Conservation (phyloP, 2,888 invertebrate genomes). For the Siphlonurus alternatus region DNA sequence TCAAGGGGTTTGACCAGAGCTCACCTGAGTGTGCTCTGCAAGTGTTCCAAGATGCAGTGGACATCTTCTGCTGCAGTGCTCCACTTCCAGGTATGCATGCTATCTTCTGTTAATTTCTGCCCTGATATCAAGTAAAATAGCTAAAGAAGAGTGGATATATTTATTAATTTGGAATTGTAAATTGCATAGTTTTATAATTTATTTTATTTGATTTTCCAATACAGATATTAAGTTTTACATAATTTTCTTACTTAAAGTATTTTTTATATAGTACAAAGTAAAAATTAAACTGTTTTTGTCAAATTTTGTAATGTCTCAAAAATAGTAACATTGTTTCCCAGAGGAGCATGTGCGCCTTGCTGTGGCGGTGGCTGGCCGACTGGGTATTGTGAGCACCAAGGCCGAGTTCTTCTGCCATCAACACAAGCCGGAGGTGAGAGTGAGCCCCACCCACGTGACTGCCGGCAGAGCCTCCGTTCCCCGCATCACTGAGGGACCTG, state of each 20-base stretch:
- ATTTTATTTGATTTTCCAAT: too few species aligned
- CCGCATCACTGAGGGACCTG: slow-evolving; percentile 6
- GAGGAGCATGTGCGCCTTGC: slow-evolving; percentile 48
- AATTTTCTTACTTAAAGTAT: too few species aligned
- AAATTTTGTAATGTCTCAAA: too few species aligned
- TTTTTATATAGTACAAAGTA: too few species aligned
- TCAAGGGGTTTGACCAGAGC: slow-evolving; percentile 52
- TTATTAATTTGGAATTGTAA: too few species aligned
- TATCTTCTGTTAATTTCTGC: neutral
- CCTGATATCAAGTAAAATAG: neutral
- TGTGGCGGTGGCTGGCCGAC: slow-evolving; percentile 54
- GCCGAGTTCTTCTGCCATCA: slow-evolving; percentile 62
- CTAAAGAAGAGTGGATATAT: too few species aligned
- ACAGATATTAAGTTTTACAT: too few species aligned
- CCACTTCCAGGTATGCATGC: slow-evolving; percentile 27
- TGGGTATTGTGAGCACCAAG: slow-evolving; percentile 67
- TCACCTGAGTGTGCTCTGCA: slow-evolving; percentile 48
- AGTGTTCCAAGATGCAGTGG: slow-evolving; percentile 75
- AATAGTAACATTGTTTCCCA: too few species aligned
- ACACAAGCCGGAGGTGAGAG: slow-evolving; percentile 58
- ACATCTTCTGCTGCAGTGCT: slow-evolving; percentile 75
- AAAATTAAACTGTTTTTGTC: too few species aligned
- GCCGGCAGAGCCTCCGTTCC: slow-evolving; percentile 47
- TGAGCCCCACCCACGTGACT: slow-evolving; percentile 38
- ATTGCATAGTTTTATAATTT: neutral